Base-by-base conservation (phyloP, 2,113 vertebrate species). In the Tetrao urogallus region DNA sequence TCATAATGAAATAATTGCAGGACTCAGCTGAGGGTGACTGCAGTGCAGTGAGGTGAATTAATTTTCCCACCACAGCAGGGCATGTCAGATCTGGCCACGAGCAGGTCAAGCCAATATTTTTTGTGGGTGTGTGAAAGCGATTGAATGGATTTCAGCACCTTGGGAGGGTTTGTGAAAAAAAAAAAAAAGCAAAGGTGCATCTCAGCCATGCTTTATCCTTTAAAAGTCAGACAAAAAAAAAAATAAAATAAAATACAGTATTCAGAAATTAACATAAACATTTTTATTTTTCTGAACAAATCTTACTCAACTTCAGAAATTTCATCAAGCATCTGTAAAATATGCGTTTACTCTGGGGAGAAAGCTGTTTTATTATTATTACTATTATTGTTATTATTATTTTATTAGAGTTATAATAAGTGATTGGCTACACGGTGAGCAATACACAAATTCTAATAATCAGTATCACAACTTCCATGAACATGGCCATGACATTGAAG, bases 1-100 rank as follows among this genome's bases (percentile, higher is more conserved):
- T 93, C 92, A 95, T 96, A 96, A 95, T 95, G 92, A 96, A 97
- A 91, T 94, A 97, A 97, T 94, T 95, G 93, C 89, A 94, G 91
- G 91, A 92, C 89, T 90, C 91, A 90, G 84, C 94, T 95, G 82
- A 96, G 89, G 88, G 86, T 95, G 92, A 91, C 87, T 95, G 90
- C 82, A 91, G 89, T 72, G 80, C 91, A 95, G 86, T 72, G 82
- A 95, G 96, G 93, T 94, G 91, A 95, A 96, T 96, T 94, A 94
- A 96, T 97, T 95, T 95, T 89, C 91, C 93, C 88, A 93, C 91
- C 80, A 81, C 92, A 90, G 83, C 94, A 95, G 89, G 91, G 91
- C 89, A 95, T 91, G 87, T 89, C 89, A 95, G 93, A 93, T 93
- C 88, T 96, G 92, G 94, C 89, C 95, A 90, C 13, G 3, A 95